Conservation (phyloP, 1,140 invertebrate genomes). For the Epicauta chinensis region DNA sequence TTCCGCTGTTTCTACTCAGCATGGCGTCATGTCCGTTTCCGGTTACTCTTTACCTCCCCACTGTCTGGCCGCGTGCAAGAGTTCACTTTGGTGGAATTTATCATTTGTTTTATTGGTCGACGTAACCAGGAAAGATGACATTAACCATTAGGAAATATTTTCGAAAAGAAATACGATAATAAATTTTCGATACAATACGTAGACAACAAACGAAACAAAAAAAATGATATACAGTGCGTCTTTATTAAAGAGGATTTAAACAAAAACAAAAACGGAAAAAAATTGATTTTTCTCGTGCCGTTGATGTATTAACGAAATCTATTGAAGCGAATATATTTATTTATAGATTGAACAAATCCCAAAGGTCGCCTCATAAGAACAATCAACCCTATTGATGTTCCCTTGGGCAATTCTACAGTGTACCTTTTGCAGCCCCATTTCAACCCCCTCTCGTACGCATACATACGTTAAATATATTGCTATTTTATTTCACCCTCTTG, state of each 20-base stretch:
- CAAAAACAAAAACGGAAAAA: too few relatives aligned
- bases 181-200: too few relatives aligned
- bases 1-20: constrained; percentile 43
- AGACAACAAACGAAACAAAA: too few relatives aligned
- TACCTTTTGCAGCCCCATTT: constrained; percentile 12
- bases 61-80: not conserved
- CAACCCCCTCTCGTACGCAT: not conserved
- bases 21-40: constrained; percentile 45
- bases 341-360: constrained; percentile 13
- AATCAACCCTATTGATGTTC: constrained; percentile 16
- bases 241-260: too few relatives aligned
- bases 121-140: constrained; percentile 4
- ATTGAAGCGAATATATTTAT: constrained; percentile 8
- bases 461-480: constrained; percentile 4
- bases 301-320: not conserved
- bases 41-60: constrained; percentile 16
- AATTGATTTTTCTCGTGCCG: too few relatives aligned
- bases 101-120: constrained; percentile 17
- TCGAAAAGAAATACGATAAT: too few relatives aligned
- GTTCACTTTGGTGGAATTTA: constrained; percentile 6
- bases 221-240: too few relatives aligned
- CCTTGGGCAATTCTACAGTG: constrained; percentile 6
- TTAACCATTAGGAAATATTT: constrained; percentile 14
- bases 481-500: constrained; percentile 7
- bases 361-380: constrained; percentile 8